A percentile compares a stretch with the other conserved stretches of the same genome.
phyloP scores from a whole-genome alignment of 2,113 vertebrate species.

The Oxyruncus cristatus region DNA sequence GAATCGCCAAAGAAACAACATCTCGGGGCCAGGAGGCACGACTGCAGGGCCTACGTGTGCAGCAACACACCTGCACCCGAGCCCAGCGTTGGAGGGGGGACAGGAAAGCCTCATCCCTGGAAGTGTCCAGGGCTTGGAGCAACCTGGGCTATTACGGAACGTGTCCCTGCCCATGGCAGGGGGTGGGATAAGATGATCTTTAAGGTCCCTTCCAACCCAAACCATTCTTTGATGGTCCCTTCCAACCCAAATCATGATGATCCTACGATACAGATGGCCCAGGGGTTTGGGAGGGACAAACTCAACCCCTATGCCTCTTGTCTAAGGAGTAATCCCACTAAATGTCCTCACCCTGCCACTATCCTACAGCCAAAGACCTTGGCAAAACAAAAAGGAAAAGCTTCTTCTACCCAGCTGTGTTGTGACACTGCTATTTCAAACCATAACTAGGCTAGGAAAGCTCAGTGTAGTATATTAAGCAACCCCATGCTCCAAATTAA shows the following conservation, averaged over 20 bases:
- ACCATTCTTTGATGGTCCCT: background rate
- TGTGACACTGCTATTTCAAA: background rate
- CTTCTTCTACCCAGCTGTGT: background rate
- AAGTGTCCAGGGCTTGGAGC: background rate
- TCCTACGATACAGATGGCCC: background rate
- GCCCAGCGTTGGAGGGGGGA: background rate
- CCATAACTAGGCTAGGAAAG: background rate
- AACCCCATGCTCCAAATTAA: background rate
- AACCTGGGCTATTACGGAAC: background rate
- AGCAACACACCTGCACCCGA: background rate
- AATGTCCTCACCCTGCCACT: background rate
- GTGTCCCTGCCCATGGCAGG: background rate
- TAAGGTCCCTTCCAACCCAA: background rate
- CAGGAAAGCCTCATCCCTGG: background rate
- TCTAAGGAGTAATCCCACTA: background rate
- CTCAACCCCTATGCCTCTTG: background rate
- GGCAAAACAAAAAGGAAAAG: background rate
- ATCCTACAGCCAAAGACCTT: background rate
- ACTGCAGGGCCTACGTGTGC: background rate
- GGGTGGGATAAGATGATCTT: background rate
- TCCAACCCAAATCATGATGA: background rate
- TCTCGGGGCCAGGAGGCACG: background rate
- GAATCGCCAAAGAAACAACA: slow-evolving; percentile 41
- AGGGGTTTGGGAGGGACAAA: background rate
- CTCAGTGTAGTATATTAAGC: background rate